Percentiles rank a stretch among this genome's conserved stretches.
Conservation (phyloP, 2,888 invertebrate genomes). For the Drosophila pseudotalamancana region DNA sequence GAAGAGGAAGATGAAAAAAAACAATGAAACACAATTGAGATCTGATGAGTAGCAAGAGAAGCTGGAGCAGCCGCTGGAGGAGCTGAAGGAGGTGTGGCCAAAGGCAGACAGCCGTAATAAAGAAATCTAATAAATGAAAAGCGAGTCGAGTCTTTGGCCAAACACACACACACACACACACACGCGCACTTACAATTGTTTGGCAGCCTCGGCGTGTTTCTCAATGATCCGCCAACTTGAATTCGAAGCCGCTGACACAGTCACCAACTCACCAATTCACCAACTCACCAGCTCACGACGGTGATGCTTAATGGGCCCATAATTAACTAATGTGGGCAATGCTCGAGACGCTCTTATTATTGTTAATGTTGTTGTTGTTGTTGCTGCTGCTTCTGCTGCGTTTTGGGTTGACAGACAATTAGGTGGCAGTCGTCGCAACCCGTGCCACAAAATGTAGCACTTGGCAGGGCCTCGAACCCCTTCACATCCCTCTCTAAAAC, state of each 20-base stretch:
- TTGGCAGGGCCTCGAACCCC: slow-evolving; percentile 7
- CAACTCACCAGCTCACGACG: slow-evolving; percentile 36
- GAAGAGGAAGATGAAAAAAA: slow-evolving; percentile 12
- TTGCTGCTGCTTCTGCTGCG: too few relatives aligned
- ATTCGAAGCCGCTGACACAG: slow-evolving; percentile 50
- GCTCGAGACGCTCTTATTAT: slow-evolving; percentile 18
- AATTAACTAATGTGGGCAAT: slow-evolving; percentile 75
- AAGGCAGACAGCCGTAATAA: slow-evolving; percentile 57
- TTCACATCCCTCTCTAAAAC: not conserved
- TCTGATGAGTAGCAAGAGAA: slow-evolving; percentile 8
- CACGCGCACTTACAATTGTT: slow-evolving; percentile 43
- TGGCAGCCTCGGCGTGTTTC: slow-evolving; percentile 41
- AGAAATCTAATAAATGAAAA: slow-evolving; percentile 69
- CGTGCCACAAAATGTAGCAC: slow-evolving; percentile 59
- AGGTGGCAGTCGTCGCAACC: slow-evolving; percentile 43
- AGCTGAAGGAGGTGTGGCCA: slow-evolving; percentile 36
- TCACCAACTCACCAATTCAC: slow-evolving; percentile 39
- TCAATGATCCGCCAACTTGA: slow-evolving; percentile 61
- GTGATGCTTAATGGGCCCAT: slow-evolving; percentile 65
- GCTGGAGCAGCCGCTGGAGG: not conserved
- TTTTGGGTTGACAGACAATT: slow-evolving; percentile 60
- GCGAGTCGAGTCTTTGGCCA: slow-evolving; percentile 29
- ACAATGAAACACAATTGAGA: slow-evolving; percentile 38
- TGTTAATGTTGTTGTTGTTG: slow-evolving; percentile 12
- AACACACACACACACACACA: slow-evolving; percentile 13